These are phyloP conservation scores for Miltochrista miniata DNA, from an alignment of 2,888 invertebrate genomes.

Conservation along the genomic window DNA sequence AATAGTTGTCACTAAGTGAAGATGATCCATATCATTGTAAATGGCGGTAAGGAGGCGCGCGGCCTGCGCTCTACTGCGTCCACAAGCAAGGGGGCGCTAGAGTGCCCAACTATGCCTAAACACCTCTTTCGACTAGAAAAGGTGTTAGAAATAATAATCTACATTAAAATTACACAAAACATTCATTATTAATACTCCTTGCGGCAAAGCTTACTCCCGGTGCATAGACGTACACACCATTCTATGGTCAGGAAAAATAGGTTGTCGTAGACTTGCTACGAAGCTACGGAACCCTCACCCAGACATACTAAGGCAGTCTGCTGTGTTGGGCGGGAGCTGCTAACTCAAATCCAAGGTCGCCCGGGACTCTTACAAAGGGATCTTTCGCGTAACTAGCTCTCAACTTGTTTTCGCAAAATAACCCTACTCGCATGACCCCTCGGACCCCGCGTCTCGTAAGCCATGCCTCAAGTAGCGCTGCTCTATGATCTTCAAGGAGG, in stretches of 20 bases:
- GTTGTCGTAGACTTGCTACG: slow-evolving; percentile 37
- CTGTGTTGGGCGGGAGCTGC: too few species aligned
- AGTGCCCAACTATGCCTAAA: slow-evolving; percentile 51
- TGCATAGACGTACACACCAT: slow-evolving; percentile 48
- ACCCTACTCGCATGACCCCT: too few species aligned
- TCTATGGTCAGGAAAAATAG: slow-evolving; percentile 55
- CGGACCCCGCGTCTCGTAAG: too few species aligned
- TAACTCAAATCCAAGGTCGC: too few species aligned
- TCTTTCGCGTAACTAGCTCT: too few species aligned
- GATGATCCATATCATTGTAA: slow-evolving; percentile 75
- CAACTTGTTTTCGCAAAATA: too few species aligned
- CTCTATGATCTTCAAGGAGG: too few species aligned
- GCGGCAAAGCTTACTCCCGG: slow-evolving; percentile 59
- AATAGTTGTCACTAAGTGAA: slow-evolving; percentile 77
- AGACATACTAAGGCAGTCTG: neutral
- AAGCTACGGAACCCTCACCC: slow-evolving; percentile 16
- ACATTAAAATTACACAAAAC: slow-evolving; percentile 62
- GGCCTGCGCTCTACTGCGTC: slow-evolving; percentile 67
- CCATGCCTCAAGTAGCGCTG: too few species aligned
- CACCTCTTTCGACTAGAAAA: slow-evolving; percentile 48
- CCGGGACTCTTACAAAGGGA: too few species aligned
- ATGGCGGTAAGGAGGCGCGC: slow-evolving; percentile 74
- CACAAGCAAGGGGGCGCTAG: slow-evolving; percentile 63
- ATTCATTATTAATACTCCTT: slow-evolving; percentile 59
- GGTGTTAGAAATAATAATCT: slow-evolving; percentile 56